Evolutionary conservation across 2,113 vertebrate species (phyloP).

Genomic region (Siphamia tubifer): DNA sequence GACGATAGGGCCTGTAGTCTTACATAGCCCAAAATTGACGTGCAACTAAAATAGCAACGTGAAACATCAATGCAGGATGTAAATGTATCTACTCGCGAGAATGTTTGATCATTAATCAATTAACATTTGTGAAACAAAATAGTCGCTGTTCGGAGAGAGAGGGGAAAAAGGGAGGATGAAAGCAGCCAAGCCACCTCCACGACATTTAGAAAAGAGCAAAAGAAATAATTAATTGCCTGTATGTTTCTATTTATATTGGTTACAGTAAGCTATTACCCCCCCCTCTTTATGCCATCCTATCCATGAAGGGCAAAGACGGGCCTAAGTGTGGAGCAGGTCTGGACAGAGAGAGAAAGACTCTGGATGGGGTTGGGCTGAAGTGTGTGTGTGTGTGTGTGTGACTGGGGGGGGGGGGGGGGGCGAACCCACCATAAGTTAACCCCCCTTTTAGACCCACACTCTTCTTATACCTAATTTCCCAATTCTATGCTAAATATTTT

Average conservation of each 20-base stretch:
- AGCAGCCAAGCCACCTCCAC: conserved; percentile 27
- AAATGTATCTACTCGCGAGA: conserved; percentile 62
- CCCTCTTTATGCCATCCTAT: conserved; percentile 13
- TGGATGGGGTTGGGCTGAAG: background rate
- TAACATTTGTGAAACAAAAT: conserved; percentile 77
- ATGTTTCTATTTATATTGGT: conserved; percentile 67
- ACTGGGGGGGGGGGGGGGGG: background rate
- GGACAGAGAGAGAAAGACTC: conserved; percentile 9
- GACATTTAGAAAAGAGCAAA: conserved; percentile 58
- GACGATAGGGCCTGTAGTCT: conserved; percentile 55
- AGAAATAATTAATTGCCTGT: conserved; percentile 61
- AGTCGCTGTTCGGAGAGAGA: conserved; percentile 27
- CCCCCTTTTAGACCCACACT: background rate
- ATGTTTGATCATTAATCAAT: conserved; percentile 76
- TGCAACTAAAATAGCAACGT: conserved; percentile 61
- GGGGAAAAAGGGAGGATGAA: conserved; percentile 7
- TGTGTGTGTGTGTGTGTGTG: too few relatives aligned
- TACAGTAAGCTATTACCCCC: conserved; percentile 49
- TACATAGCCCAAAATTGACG: conserved; percentile 58
- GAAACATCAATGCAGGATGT: conserved; percentile 71
- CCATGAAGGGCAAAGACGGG: conserved; percentile 39
- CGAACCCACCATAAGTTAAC: background rate
- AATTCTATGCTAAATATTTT: conserved; percentile 10
- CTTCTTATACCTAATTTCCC: background rate
- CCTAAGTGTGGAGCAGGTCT: conserved; percentile 35